Base-by-base conservation (phyloP, 2,888 invertebrate species). In the Drosophila limbata region DNA sequence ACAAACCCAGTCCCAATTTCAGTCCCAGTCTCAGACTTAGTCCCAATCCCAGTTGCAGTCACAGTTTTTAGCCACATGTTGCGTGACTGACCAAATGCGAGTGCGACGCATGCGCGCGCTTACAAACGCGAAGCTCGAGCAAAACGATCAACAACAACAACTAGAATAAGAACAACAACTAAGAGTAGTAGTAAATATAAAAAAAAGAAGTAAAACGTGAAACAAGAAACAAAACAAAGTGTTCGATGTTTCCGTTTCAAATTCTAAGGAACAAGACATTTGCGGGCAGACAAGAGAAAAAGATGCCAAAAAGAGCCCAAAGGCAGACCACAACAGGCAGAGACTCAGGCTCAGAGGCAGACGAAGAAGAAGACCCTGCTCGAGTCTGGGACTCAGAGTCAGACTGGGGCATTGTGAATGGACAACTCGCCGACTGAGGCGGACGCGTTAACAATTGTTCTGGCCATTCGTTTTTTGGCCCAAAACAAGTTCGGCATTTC, bases 231-330 rank as follows among this genome's bases (percentile, higher is more conserved):
- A 86, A 88, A 83, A 88, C 88, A 90, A 89, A 90, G 89, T 90
- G 88, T 91, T 90, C 88, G 80, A 84, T 91, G 90, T 90, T 90
- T 90, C 90, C 90, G 91, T 90, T 90, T 90, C 90, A 90, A 91
- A 90, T 89, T 88, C 89, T 83, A 84, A 84, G 88, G 85, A 91
- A 90, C 89, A 91, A 91, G 91, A 91, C 91, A 90, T 88, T 84
- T 84, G 89, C 77, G 35, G 50, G 15, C 15, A 21, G 25, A 40
- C 39, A 48, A 47, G 63, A 63, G 55, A 62, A 33, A 50, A 44
- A 60, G 55, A 62, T 40, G 51, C 56, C 51, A 53, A 70, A 61
- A 37, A 9, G 21, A 55, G 60, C 50, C 51, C 68, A 56, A 60
- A 60, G 79, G 63, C 45, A 69, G 77, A 39, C 73, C 70, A 64